These are phyloP conservation scores for Orthonyx spaldingii DNA, from an alignment of 2,113 vertebrate genomes.

Conservation along the genomic window DNA sequence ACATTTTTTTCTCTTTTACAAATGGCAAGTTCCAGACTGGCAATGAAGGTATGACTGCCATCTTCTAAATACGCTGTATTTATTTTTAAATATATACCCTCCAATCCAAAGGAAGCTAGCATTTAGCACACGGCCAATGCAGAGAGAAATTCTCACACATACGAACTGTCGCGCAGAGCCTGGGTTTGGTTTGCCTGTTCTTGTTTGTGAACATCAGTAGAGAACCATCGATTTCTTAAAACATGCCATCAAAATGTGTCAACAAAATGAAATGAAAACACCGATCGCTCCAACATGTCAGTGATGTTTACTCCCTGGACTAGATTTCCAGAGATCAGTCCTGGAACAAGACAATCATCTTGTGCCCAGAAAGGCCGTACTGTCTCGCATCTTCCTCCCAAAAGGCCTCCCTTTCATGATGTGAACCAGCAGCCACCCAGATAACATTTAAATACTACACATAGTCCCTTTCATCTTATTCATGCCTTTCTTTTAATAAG, in stretches of 20 bases:
- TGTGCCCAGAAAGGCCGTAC: background rate
- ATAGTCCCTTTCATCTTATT: background rate
- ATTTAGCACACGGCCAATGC: background rate
- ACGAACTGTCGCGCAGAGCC: fast-evolving
- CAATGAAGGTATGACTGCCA: background rate
- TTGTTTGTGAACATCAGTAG: background rate
- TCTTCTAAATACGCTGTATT: background rate
- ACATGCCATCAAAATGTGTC: background rate
- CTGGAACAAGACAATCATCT: background rate
- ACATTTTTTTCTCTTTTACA: background rate
- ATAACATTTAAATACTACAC: background rate
- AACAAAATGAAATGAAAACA: background rate
- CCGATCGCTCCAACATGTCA: background rate
- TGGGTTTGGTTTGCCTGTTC: background rate
- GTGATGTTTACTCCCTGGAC: background rate
- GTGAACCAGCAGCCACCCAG: background rate
- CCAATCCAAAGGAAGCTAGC: background rate
- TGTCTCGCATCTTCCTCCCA: background rate
- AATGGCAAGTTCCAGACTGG: background rate
- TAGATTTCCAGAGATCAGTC: background rate
- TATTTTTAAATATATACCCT: background rate
- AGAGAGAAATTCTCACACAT: background rate
- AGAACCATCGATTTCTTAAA: background rate
- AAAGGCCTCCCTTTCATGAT: background rate
- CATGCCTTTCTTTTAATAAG: background rate